phyloP scores from a whole-genome alignment of 2,113 vertebrate genomes.

The Laticauda laticaudata region DNA sequence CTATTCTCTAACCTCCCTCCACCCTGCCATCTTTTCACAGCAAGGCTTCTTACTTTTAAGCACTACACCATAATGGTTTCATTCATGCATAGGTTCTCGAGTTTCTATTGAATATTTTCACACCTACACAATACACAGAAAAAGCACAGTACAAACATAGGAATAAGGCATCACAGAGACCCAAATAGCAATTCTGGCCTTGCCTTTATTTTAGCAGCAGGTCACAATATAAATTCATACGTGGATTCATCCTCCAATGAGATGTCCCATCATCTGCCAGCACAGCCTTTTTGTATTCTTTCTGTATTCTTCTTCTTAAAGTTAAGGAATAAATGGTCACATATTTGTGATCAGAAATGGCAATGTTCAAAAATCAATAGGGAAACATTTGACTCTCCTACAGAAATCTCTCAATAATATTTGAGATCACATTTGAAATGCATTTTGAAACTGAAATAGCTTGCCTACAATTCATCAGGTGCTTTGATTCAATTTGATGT shows the following conservation, averaged over 20 bases:
- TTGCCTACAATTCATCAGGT: not conserved
- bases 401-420: not conserved
- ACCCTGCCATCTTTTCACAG: not conserved
- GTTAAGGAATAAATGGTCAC: not conserved
- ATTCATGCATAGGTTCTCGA: too few relatives aligned
- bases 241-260: not conserved
- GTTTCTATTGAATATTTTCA: not conserved
- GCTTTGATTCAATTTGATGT: not conserved
- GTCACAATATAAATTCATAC: not conserved
- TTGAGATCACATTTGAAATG: not conserved
- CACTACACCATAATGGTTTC: not conserved
- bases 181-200: not conserved
- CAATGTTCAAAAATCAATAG: not conserved
- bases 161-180: not conserved
- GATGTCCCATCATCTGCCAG: not conserved
- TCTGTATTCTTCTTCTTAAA: not conserved
- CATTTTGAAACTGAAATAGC: not conserved
- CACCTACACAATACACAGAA: not conserved
- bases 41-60: not conserved
- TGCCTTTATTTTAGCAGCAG: not conserved
- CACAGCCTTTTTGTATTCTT: not conserved
- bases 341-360: not conserved
- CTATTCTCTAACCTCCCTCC: accelerated
- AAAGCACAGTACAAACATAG: not conserved
- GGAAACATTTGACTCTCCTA: not conserved